Evolutionary conservation across 2,888 invertebrate species (phyloP), one percentile per base, ranked within the genome.

Genomic region (Stenolophus ochropezus): DNA sequence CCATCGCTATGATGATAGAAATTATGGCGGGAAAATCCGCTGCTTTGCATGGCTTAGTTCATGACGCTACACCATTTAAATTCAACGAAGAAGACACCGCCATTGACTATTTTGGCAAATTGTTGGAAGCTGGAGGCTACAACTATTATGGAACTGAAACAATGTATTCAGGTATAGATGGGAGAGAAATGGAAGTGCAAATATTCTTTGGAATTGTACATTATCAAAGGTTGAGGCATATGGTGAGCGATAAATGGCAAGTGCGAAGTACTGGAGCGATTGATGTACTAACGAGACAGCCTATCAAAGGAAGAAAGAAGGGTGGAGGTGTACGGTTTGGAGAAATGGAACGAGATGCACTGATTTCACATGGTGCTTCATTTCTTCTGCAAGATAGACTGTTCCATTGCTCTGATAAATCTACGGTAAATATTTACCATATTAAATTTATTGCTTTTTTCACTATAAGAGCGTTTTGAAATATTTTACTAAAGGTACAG

Each of bases 1-100:
- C 99, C 85, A 98, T 99, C 86, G 98, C 98, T 87, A 99, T 99
- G 98, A 98, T 99, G 98, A 95, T 99, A 82, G 99, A 99, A 91
- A 93, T 95, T 33, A 97, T 99, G 98, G 99, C 99, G 0, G 99
- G 99, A 0, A 99, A 99, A 90, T 95, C 96, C 0, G 98, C 95
- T 0, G 94, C 97, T 0, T 85, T 96, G 16, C 97, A 98, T 86
- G 99, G 98, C 16, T 90, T 95, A 20, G 96, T 96, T 0, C 97
- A 98, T 89, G 98, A 99, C 89, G 98, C 99, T 0, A 96, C 98
- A 0, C 98, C 99, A 0, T 99, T 99, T 90, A 93, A 94, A 83
- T 98, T 97, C 90, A 93, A 93, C 82, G 98, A 99, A 88, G 92
- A 96, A 18, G 93, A 97, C 85, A 96, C 97, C 0, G 98, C 98